Conservation (phyloP, 2,113 vertebrate genomes). For the Brachypodius melanocephalos region DNA sequence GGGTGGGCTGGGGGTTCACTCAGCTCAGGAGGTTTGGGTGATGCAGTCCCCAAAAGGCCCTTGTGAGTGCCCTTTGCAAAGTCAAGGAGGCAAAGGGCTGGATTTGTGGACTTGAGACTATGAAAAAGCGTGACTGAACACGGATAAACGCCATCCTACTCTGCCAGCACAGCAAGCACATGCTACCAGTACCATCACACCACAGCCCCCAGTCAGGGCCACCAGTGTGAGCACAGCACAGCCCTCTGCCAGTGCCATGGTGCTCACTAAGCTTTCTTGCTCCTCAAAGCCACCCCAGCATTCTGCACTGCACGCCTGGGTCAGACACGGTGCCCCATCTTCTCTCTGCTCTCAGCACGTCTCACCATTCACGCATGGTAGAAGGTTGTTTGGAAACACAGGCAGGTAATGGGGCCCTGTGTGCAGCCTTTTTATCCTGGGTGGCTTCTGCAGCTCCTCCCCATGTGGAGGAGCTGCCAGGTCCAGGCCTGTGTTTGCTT, state of each 20-base stretch:
- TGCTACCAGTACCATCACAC: fast-evolving
- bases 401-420: neutral
- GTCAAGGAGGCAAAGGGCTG: neutral
- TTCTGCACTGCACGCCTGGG: fast-evolving
- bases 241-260: fast-evolving
- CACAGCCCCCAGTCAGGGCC: neutral
- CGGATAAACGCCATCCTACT: neutral
- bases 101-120: neutral
- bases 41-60: neutral
- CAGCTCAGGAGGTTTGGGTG: neutral
- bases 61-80: neutral
- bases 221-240: neutral
- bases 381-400: neutral
- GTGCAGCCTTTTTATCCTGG: constrained; percentile 9
- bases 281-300: neutral
- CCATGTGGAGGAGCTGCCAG: neutral
- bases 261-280: neutral
- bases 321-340: fast-evolving
- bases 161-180: neutral
- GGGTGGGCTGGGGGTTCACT: neutral
- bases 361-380: neutral
- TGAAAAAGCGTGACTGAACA: neutral
- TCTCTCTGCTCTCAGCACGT: neutral
- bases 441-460: constrained; percentile 40
- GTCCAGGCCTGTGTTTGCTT: constrained; percentile 16